A percentile compares a stretch with the other conserved stretches of the same genome.
Conservation (phyloP, 2,888 invertebrate species). For the Imbricaverruca yamaguchii region DNA sequence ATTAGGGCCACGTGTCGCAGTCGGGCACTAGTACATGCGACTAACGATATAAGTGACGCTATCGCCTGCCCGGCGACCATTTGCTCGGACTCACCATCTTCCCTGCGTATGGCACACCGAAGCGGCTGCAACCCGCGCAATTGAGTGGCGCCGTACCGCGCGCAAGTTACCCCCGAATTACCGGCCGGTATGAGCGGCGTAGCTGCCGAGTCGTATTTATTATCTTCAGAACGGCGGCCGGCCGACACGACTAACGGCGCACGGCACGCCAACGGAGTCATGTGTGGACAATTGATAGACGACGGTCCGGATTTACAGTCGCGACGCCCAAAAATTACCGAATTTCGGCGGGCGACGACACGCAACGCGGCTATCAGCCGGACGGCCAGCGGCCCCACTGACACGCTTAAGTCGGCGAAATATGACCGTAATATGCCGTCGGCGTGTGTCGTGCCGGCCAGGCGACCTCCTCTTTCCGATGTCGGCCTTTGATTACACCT, state of each 20-base stretch:
- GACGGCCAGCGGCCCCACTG: background rate
- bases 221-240: background rate
- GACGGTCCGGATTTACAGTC: background rate
- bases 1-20: background rate
- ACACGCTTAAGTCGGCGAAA: background rate
- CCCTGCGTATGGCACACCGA: background rate
- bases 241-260: background rate
- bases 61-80: background rate
- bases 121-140: background rate
- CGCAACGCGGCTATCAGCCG: background rate
- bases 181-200: background rate
- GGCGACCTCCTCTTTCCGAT: background rate
- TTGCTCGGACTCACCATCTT: background rate
- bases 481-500: background rate
- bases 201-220: background rate
- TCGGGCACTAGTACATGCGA: background rate
- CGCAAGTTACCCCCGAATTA: background rate
- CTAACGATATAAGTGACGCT: background rate
- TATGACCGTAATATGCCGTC: background rate
- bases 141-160: no score
- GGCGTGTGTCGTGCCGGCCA: background rate
- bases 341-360: background rate
- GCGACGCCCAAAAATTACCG: background rate
- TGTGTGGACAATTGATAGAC: background rate
- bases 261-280: background rate